These are phyloP conservation scores for Microplitis demolitor DNA, from an alignment of 1,140 invertebrate genomes.

Conservation along the genomic window DNA sequence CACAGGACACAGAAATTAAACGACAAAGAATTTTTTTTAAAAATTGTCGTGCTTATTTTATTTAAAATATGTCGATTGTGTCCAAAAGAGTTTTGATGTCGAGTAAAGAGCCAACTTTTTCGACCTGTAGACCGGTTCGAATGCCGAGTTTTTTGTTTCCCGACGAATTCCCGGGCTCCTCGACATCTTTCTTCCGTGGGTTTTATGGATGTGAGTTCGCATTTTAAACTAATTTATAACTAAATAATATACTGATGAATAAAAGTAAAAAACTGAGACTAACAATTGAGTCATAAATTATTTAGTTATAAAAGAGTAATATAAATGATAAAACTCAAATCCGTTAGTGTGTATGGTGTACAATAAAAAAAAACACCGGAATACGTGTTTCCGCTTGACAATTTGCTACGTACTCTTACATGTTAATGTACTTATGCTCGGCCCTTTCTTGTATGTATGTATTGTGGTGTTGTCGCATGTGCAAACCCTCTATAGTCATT, in stretches of 20 bases:
- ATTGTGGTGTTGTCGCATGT: too few species aligned
- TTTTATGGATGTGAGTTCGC: neutral
- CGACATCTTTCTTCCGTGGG: neutral
- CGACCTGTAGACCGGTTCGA: neutral
- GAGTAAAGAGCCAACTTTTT: neutral
- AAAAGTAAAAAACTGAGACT: too few species aligned
- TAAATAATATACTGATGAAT: neutral
- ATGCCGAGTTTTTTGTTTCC: neutral
- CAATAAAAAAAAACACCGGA: conserved; percentile 1
- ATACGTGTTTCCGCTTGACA: conserved; percentile 10
- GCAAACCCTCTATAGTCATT: too few species aligned
- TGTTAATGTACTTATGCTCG: neutral
- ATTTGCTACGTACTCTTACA: neutral
- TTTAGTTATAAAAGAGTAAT: too few species aligned
- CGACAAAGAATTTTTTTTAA: neutral
- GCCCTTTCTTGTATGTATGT: neutral
- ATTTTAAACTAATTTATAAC: neutral
- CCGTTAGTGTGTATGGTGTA: neutral
- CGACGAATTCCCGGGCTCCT: conserved; percentile 2
- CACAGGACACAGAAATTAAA: too few species aligned
- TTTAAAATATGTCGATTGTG: neutral
- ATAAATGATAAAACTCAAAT: too few species aligned
- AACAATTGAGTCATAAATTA: too few species aligned
- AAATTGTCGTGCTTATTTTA: neutral
- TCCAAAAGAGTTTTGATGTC: neutral